Base-by-base conservation (phyloP, 1,140 invertebrate genomes). In the Drosophila nigrodunni region DNA sequence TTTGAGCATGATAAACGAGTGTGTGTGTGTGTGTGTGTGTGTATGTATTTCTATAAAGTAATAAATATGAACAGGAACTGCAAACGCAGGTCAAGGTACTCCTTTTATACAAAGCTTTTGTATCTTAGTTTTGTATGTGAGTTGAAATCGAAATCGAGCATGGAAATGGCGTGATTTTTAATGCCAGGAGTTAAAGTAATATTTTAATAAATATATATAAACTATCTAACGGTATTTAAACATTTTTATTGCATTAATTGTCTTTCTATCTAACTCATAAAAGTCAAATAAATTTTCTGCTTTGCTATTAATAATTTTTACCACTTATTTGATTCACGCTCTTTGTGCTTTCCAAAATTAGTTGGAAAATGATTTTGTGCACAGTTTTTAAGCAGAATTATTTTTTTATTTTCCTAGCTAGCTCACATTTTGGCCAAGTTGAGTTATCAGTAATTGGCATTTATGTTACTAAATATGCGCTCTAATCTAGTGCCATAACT, bases 1-100 rank as follows among this genome's bases (percentile, higher is more conserved):
- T 67, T 72, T 61, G 46, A 30, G 65, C 78, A 66, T 65, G 66
- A 66, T 81, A 72, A 58, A 78, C 34, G 60, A 9, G 25, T 34
- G 2, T 58, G 21, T 43, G 13, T 61, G 25, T 71, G 62, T 66
- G 46, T 61, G 34, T 66, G 52, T 71, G 68, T 66, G 46, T 57
- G 13, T 52, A 13, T 18, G 2, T 41, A 11, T 44, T 11, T 25
- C 21, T 13, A 54, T 37, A 37, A 4, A 25, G 34, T 13, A 6
- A 49, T 55, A 30, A 55, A 55, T 46, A 71, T 55, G n/a, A 61
- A 4, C 75, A 74, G 72, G 59, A 69, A 72, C 70, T 58, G 52
- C 69, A 43, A 44, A 87, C 75, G 82, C 82, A 87, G 83, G 82
- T 87, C 77, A 88, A 82, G 82, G 68, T 73, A 70, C 67, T 66